Conservation (phyloP, 2,888 invertebrate genomes). For the Erannis defoliaria region DNA sequence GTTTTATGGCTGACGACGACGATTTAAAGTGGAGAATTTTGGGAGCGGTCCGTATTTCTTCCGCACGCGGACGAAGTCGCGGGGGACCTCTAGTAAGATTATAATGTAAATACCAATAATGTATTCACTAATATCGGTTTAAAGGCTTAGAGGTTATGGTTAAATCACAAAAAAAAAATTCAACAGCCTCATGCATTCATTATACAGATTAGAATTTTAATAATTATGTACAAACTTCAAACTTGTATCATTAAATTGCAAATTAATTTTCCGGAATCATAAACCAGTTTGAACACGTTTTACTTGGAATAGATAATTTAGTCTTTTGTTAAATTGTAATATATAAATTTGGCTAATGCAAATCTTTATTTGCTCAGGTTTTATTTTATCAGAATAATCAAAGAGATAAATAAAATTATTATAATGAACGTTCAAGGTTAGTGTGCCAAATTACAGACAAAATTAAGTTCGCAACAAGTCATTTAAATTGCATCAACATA, state of each 20-base stretch:
- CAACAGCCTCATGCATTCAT: background rate
- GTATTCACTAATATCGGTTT: too few relatives aligned
- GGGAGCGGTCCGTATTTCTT: too few relatives aligned
- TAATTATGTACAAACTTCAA: background rate
- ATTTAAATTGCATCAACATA: background rate
- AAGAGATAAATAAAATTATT: background rate
- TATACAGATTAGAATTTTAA: slow-evolving; percentile 1
- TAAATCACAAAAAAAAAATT: background rate
- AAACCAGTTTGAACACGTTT: slow-evolving; percentile 9
- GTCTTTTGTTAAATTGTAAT: background rate
- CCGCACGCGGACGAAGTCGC: too few relatives aligned
- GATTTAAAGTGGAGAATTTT: too few relatives aligned
- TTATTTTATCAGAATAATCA: background rate
- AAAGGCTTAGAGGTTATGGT: background rate
- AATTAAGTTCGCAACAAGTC: background rate
- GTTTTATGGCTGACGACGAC: too few relatives aligned
- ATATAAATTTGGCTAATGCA: too few relatives aligned
- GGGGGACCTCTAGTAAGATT: too few relatives aligned
- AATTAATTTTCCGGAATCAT: slow-evolving; percentile 12
- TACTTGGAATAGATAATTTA: background rate
- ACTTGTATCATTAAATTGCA: background rate
- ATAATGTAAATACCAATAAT: too few relatives aligned
- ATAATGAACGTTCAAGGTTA: background rate
- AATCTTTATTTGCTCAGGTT: background rate
- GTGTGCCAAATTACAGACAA: background rate